Evolutionary conservation across 2,797 vertebrate species (phyloP).

Genomic region (Natrix natrix): DNA sequence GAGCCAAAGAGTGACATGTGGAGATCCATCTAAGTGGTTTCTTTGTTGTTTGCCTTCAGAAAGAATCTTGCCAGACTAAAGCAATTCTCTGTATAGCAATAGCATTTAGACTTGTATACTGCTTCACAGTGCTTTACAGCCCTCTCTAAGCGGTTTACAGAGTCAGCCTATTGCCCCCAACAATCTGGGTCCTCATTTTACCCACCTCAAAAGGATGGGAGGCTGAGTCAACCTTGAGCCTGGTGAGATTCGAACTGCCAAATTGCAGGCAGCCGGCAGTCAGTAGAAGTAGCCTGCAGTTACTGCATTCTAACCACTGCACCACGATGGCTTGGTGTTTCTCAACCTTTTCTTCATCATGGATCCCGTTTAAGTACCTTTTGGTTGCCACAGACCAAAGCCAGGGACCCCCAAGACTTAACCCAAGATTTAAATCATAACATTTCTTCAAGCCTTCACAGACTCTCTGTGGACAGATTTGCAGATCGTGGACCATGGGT

Average conservation of each 20-base stretch:
- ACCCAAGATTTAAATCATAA: background rate
- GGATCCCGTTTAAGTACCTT: background rate
- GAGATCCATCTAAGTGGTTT: background rate
- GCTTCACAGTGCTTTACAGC: no score
- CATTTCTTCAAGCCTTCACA: background rate
- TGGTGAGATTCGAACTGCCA: no score
- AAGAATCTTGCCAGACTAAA: background rate
- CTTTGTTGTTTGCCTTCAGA: background rate
- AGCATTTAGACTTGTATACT: no score
- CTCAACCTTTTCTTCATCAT: background rate
- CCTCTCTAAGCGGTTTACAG: no score
- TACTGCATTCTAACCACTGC: no score
- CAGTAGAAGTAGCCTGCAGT: no score
- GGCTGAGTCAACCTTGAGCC: no score
- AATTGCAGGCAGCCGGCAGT: no score
- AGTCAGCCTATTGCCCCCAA: no score
- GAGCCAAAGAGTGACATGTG: background rate
- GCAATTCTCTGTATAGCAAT: background rate
- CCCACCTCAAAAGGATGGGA: no score
- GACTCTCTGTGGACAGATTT: no score
- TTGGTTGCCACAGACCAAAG: background rate
- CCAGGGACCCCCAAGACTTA: background rate
- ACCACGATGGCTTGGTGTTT: background rate
- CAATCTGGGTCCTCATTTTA: no score
- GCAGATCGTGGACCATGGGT: background rate